Conservation (phyloP, 2,888 invertebrate species). For the Phorcus lineatus region DNA sequence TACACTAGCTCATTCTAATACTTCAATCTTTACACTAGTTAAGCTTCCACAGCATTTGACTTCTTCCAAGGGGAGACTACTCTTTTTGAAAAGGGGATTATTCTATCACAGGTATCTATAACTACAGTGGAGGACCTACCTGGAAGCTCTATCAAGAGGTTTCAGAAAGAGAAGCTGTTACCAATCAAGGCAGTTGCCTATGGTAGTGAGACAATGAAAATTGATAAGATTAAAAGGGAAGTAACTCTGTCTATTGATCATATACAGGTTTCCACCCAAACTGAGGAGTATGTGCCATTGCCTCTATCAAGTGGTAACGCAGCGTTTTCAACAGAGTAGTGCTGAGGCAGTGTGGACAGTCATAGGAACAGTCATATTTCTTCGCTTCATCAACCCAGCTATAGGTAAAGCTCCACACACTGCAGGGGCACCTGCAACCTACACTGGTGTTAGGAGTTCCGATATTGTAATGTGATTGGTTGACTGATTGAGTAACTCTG, state of each 20-base stretch:
- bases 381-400: slow-evolving; percentile 98
- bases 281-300: slow-evolving; percentile 98
- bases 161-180: too few species aligned
- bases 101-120: too few species aligned
- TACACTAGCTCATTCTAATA: too few species aligned
- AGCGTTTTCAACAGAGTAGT: slow-evolving; percentile 73
- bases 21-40: too few species aligned
- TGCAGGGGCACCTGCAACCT: not conserved
- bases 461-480: slow-evolving; percentile 14
- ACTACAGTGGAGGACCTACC: too few species aligned
- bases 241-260: slow-evolving; percentile 29
- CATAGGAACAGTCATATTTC: slow-evolving; percentile 93
- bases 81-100: too few species aligned
- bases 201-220: too few species aligned
- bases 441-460: not conserved
- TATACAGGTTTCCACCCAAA: slow-evolving; percentile 89
- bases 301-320: slow-evolving; percentile 82
- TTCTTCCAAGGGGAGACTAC: too few species aligned
- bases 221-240: not conserved
- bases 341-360: slow-evolving; percentile 82
- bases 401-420: slow-evolving; percentile 78
- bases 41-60: too few species aligned
- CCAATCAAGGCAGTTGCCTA: too few species aligned
- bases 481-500: not conserved
- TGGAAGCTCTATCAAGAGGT: too few species aligned